Evolutionary conservation across 2,113 vertebrate species (phyloP).

Genomic region (Thamnaconus septentrionalis): DNA sequence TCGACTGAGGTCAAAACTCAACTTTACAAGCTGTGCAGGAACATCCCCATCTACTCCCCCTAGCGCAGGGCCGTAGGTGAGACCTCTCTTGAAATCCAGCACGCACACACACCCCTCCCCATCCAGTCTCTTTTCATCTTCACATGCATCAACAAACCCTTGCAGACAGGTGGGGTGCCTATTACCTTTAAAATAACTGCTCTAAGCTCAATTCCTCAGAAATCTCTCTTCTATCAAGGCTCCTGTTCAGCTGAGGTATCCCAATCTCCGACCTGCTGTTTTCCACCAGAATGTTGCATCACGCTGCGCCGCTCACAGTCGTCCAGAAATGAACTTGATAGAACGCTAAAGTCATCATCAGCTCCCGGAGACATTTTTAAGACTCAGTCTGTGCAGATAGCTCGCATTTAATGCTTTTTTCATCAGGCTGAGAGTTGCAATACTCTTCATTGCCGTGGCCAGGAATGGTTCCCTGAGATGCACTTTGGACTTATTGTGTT

Average conservation of each 20-base stretch:
- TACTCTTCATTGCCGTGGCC: too few relatives aligned
- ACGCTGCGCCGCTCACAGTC: conserved; percentile 9
- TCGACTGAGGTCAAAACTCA: conserved; percentile 28
- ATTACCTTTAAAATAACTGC: conserved; percentile 39
- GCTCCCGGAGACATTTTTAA: conserved; percentile 10
- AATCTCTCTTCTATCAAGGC: conserved; percentile 32
- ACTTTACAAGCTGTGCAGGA: conserved; percentile 6
- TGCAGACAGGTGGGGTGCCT: conserved; percentile 29
- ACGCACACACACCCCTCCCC: not conserved
- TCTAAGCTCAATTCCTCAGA: conserved; percentile 14
- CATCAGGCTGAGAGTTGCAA: too few relatives aligned
- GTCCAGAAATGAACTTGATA: conserved; percentile 18
- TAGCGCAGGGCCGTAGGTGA: not conserved
- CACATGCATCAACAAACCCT: conserved; percentile 40
- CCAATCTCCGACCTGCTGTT: conserved; percentile 8
- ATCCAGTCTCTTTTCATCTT: conserved; percentile 46
- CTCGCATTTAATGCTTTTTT: conserved; percentile 6
- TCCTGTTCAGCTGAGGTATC: not conserved
- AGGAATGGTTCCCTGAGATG: too few relatives aligned
- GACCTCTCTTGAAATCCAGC: conserved; percentile 25
- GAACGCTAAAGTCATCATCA: conserved; percentile 13
- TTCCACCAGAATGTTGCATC: conserved; percentile 9
- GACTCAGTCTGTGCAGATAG: conserved; percentile 12
- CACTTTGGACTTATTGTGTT: not conserved
- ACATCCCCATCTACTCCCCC: conserved; percentile 26